A percentile compares a stretch with the other conserved stretches of the same genome.
Conservation (phyloP, 2,888 invertebrate genomes). For the Lasioglossum vierecki region DNA sequence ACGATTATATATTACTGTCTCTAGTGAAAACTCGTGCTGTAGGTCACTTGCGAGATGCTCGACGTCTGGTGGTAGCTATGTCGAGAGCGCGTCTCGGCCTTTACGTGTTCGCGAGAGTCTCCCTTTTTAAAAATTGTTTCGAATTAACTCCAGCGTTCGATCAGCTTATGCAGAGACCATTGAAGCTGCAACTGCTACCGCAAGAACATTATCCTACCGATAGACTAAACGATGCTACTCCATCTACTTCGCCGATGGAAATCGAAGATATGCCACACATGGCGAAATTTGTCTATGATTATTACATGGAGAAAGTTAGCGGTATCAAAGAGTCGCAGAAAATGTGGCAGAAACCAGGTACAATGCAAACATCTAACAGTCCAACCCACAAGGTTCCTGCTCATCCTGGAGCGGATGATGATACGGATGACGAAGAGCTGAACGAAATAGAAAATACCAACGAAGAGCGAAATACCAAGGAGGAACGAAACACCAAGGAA, state of each 20-base stretch:
- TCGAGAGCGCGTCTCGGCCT: constrained; percentile 98
- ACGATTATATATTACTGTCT: constrained; percentile 98
- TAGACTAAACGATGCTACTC: constrained; percentile 85
- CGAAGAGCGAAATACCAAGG: constrained; percentile 29
- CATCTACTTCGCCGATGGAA: constrained; percentile 85
- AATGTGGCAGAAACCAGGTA: constrained; percentile 88
- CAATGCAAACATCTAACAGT: constrained; percentile 84
- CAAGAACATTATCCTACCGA: constrained; percentile 92
- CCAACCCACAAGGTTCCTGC: constrained; percentile 87
- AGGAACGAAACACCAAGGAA: constrained; percentile 32
- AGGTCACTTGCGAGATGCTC: constrained; percentile 98
- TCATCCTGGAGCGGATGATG: constrained; percentile 88
- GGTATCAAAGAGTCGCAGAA: constrained; percentile 86
- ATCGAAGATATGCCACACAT: constrained; percentile 96
- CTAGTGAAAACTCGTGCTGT: constrained; percentile 98
- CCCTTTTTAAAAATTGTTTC: constrained; percentile 97
- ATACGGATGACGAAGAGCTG: constrained; percentile 88
- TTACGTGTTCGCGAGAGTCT: constrained; percentile 96
- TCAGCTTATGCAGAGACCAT: constrained; percentile 92
- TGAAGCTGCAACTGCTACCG: constrained; percentile 91
- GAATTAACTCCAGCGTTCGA: constrained; percentile 98
- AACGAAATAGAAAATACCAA: constrained; percentile 62
- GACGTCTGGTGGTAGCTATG: constrained; percentile 98
- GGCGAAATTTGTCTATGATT: constrained; percentile 97
- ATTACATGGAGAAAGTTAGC: constrained; percentile 92